These are phyloP conservation scores for Adelosebastes latens DNA, from an alignment of 2,797 vertebrate genomes.

Conservation along the genomic window DNA sequence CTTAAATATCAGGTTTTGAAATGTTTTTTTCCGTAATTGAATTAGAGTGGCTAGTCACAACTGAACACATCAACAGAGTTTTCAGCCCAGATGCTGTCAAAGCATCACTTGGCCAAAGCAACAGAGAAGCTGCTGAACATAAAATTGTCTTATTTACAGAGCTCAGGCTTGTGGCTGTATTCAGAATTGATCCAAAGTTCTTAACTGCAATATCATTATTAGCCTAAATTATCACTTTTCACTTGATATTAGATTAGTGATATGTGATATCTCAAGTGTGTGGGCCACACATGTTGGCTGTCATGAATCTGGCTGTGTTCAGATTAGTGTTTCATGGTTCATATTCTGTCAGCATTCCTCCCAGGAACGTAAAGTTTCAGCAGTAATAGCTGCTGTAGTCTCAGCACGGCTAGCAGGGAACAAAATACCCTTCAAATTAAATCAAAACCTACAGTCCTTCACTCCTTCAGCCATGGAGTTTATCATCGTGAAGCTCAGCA, in stretches of 20 bases:
- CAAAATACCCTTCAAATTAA: slow-evolving; percentile 41
- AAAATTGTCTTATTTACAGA: slow-evolving; percentile 21
- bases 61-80: slow-evolving; percentile 46
- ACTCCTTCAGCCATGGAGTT: slow-evolving; percentile 5
- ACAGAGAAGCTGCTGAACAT: slow-evolving; percentile 19
- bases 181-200: background rate
- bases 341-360: slow-evolving; percentile 38
- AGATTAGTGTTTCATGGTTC: slow-evolving; percentile 25
- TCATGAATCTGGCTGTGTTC: slow-evolving; percentile 16
- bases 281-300: slow-evolving; percentile 16
- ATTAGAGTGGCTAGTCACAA: slow-evolving; percentile 70
- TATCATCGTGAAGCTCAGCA: slow-evolving; percentile 21
- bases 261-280: background rate
- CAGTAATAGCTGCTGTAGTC: background rate
- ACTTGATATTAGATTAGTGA: slow-evolving; percentile 19
- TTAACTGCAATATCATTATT: background rate
- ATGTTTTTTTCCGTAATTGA: slow-evolving; percentile 71
- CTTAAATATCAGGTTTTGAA: slow-evolving; percentile 74
- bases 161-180: background rate
- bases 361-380: slow-evolving; percentile 20
- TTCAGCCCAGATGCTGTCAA: slow-evolving; percentile 47
- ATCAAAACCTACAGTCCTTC: slow-evolving; percentile 35
- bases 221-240: slow-evolving; percentile 23
- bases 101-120: slow-evolving; percentile 15
- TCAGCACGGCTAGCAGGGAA: slow-evolving; percentile 11